These are phyloP conservation scores for Drosophila rufa DNA, from an alignment of 1,140 invertebrate species.

Conservation along the genomic window DNA sequence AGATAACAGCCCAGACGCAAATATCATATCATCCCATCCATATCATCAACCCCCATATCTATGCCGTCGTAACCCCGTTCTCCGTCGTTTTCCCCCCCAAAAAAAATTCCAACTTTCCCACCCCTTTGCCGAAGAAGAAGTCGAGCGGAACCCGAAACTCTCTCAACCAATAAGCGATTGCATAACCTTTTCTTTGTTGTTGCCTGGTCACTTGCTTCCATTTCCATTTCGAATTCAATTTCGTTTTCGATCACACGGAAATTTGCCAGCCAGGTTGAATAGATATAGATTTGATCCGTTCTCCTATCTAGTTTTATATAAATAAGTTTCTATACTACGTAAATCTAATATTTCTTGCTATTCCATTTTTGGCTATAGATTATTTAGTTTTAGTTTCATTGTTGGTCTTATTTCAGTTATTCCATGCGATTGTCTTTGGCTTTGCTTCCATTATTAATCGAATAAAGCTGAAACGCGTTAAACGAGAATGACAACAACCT, in stretches of 20 bases:
- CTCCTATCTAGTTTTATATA: conserved; percentile 26
- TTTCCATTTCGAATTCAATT: conserved; percentile 37
- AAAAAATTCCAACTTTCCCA: conserved; percentile 12
- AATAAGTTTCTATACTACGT: neutral
- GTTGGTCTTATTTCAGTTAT: conserved; percentile 1
- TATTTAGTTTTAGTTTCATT: neutral
- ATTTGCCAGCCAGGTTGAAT: conserved; percentile 21
- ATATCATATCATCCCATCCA: conserved; percentile 27
- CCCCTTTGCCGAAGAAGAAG: conserved; percentile 16
- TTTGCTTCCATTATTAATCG: conserved; percentile 28
- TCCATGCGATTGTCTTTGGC: neutral
- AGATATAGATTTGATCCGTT: conserved; percentile 25
- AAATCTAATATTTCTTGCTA: neutral
- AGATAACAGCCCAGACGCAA: conserved; percentile 9
- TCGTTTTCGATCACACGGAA: conserved; percentile 27
- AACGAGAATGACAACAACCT: conserved; percentile 27
- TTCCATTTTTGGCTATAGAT: neutral
- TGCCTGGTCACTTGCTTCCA: conserved; percentile 22
- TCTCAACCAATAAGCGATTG: conserved; percentile 36
- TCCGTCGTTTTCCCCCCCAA: neutral
- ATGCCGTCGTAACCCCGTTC: neutral
- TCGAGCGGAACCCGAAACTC: conserved; percentile 39
- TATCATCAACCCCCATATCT: conserved; percentile 18
- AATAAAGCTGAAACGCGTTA: conserved; percentile 31
- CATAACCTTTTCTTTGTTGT: conserved; percentile 38